phyloP scores from a whole-genome alignment of 2,888 invertebrate genomes.

The Caradrina clavipalpis region DNA sequence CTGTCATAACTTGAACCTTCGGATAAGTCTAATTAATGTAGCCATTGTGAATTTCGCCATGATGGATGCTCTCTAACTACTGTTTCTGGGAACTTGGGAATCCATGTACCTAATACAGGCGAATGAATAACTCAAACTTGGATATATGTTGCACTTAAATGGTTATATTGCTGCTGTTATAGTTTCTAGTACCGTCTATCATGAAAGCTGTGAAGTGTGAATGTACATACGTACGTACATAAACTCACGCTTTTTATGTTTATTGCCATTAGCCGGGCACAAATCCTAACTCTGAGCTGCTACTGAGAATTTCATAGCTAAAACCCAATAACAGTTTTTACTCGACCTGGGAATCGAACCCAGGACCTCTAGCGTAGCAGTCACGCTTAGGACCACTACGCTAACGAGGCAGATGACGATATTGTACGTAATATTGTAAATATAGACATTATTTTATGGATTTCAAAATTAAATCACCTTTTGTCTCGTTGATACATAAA shows the following conservation, averaged over 20 bases:
- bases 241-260: too few relatives aligned
- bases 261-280: too few relatives aligned
- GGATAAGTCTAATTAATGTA: not conserved
- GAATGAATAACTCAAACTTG: not conserved
- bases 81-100: constrained; percentile 9
- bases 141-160: not conserved
- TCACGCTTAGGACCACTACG: too few relatives aligned
- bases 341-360: too few relatives aligned
- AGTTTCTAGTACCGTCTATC: not conserved
- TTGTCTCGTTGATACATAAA: constrained; percentile 12
- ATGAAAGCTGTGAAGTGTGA: not conserved
- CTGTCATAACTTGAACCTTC: not conserved
- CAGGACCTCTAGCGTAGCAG: too few relatives aligned
- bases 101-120: constrained; percentile 11
- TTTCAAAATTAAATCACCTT: not conserved
- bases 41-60: constrained; percentile 15
- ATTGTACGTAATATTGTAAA: not conserved
- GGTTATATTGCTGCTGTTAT: not conserved
- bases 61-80: constrained; percentile 20
- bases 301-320: too few relatives aligned
- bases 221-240: too few relatives aligned
- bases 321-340: too few relatives aligned
- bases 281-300: too few relatives aligned
- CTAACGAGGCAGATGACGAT: too few relatives aligned
- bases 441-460: not conserved